Percentiles rank a stretch among this genome's conserved stretches.
Evolutionary conservation across 2,888 invertebrate species (phyloP).

Genomic region (Hypsopygia costalis): DNA sequence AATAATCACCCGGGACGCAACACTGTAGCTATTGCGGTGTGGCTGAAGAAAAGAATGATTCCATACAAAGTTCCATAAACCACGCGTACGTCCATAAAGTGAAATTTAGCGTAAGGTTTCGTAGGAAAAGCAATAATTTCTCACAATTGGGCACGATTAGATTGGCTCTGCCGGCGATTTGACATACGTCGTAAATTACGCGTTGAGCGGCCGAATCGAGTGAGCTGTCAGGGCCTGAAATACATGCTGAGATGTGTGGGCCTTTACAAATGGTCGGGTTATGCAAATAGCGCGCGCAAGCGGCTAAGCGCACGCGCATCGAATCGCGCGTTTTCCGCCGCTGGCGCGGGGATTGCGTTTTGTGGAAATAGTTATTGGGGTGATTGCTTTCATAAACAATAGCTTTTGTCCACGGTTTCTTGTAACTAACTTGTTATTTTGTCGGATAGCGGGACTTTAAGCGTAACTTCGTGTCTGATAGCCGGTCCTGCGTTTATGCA

Average conservation of each 20-base stretch:
- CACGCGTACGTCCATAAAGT: conserved; percentile 46
- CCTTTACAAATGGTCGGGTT: conserved; percentile 44
- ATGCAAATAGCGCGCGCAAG: conserved; percentile 59
- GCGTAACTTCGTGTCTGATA: conserved; percentile 48
- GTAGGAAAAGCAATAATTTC: conserved; percentile 79
- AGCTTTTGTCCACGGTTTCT: conserved; percentile 70
- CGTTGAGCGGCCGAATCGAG: conserved; percentile 53
- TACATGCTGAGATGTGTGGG: conserved; percentile 25
- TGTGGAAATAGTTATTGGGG: conserved; percentile 79
- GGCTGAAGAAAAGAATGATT: conserved; percentile 40
- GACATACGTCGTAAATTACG: conserved; percentile 77
- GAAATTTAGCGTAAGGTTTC: conserved; percentile 73
- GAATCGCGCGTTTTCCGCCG: conserved; percentile 75
- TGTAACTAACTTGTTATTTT: conserved; percentile 59
- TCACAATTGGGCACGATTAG: conserved; percentile 79
- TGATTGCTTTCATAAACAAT: conserved; percentile 80
- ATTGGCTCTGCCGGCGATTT: conserved; percentile 74
- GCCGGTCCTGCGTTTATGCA: conserved; percentile 39
- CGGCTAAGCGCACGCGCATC: conserved; percentile 71
- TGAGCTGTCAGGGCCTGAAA: conserved; percentile 38
- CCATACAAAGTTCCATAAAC: conserved; percentile 51
- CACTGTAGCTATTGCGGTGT: conserved; percentile 51
- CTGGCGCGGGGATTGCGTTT: conserved; percentile 55
- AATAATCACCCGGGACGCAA: conserved; percentile 60
- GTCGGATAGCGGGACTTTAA: conserved; percentile 55